phyloP scores from a whole-genome alignment of 1,140 invertebrate genomes.

The Nymphalis io region DNA sequence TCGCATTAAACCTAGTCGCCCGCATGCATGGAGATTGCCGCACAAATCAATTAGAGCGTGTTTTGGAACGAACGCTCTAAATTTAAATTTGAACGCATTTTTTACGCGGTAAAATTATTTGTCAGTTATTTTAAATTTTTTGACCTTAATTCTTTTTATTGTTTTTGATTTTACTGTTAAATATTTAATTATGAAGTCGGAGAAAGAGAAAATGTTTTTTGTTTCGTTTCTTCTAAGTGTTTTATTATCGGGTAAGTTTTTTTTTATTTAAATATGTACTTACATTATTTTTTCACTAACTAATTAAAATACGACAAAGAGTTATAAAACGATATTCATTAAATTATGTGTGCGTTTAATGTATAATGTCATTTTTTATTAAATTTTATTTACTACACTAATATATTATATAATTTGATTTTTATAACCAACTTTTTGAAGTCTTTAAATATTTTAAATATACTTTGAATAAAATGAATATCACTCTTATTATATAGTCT shows the following conservation, averaged over 20 bases:
- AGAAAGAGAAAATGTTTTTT: slow-evolving; percentile 19
- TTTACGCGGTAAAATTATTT: slow-evolving; percentile 19
- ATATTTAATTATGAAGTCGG: slow-evolving; percentile 9
- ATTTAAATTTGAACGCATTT: slow-evolving; percentile 31
- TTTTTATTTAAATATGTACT: no score
- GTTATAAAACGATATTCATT: no score
- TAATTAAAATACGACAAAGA: no score
- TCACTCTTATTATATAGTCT: no score
- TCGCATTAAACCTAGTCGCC: slow-evolving; percentile 54
- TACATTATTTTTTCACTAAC: slow-evolving; percentile 7
- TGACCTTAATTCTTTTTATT: slow-evolving; percentile 15
- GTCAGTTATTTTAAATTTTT: slow-evolving; percentile 4
- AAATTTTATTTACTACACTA: no score
- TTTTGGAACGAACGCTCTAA: slow-evolving; percentile 37
- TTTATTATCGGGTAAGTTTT: slow-evolving; percentile 44
- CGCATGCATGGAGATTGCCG: slow-evolving; percentile 55
- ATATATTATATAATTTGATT: no score
- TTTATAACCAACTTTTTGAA: no score
- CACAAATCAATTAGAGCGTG: slow-evolving; percentile 52
- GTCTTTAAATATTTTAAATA: no score
- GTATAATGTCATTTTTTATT: no score
- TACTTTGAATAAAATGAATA: no score
- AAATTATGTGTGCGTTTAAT: no score
- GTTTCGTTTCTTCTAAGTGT: slow-evolving; percentile 30
- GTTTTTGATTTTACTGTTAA: slow-evolving; percentile 5